Percentiles rank a stretch among this genome's conserved stretches.
Evolutionary conservation across 2,888 invertebrate genomes (phyloP).

Genomic region (Clepsis dumicolana): DNA sequence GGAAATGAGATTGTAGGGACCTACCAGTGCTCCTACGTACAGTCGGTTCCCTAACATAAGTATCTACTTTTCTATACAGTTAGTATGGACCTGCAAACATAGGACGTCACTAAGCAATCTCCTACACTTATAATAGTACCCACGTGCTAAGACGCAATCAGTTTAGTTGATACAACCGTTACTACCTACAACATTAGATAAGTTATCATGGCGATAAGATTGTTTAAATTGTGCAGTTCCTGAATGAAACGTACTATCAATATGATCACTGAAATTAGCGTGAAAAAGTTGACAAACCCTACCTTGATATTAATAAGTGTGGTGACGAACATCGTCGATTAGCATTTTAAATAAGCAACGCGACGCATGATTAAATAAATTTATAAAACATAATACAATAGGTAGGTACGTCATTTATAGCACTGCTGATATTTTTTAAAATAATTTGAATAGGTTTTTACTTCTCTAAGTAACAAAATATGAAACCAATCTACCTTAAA

Average conservation of each 20-base stretch:
- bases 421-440: constrained; percentile 18
- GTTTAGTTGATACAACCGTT: constrained; percentile 21
- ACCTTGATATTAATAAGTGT: constrained; percentile 57
- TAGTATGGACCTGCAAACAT: background rate
- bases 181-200: constrained; percentile 24
- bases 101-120: constrained; percentile 2
- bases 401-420: background rate
- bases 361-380: constrained; percentile 48
- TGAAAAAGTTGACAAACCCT: constrained; percentile 47
- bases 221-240: constrained; percentile 36
- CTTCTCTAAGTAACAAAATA: too few relatives aligned
- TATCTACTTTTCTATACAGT: too few relatives aligned
- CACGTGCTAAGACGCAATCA: constrained; percentile 10
- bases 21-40: constrained; percentile 46
- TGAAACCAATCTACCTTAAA: too few relatives aligned
- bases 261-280: constrained; percentile 48
- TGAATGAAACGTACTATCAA: constrained; percentile 45
- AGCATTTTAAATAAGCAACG: constrained; percentile 57
- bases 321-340: constrained; percentile 56
- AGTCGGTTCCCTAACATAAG: too few relatives aligned
- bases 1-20: constrained; percentile 68
- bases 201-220: constrained; percentile 37
- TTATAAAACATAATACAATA: constrained; percentile 1
- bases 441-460: too few relatives aligned
- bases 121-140: too few relatives aligned